phyloP scores from a whole-genome alignment of 2,113 vertebrate genomes.

The Austrofundulus limnaeus region DNA sequence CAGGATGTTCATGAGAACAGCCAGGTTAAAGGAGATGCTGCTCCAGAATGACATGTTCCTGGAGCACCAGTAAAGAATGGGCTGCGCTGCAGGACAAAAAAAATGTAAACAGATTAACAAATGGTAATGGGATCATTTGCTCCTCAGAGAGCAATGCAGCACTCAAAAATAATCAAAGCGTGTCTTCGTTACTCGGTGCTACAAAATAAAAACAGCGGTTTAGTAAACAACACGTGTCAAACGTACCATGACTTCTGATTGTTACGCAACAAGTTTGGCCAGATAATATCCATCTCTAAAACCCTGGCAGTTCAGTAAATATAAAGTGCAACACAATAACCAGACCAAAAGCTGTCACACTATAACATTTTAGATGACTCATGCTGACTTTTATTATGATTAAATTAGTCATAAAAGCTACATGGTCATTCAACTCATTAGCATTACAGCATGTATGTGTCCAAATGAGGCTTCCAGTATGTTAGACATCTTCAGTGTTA shows the following conservation, averaged over 20 bases:
- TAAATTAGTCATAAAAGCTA: too few species aligned
- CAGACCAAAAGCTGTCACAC: too few species aligned
- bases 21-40: slow-evolving; percentile 98
- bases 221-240: neutral
- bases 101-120: slow-evolving; percentile 22
- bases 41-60: slow-evolving; percentile 99
- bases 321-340: neutral
- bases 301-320: neutral
- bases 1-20: slow-evolving; percentile 96
- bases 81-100: slow-evolving; percentile 84
- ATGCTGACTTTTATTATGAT: too few species aligned
- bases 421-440: too few species aligned
- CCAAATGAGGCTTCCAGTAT: too few species aligned
- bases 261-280: slow-evolving; percentile 6
- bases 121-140: neutral
- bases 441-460: too few species aligned
- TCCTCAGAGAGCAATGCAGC: neutral
- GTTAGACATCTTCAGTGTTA: too few species aligned
- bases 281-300: neutral
- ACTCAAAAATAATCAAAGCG: neutral
- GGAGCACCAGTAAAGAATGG: slow-evolving; percentile 96
- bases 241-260: neutral
- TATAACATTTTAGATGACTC: too few species aligned
- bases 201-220: neutral
- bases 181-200: neutral